Conservation (phyloP, 2,113 vertebrate species). For the Epinephelus cyanopodus region DNA sequence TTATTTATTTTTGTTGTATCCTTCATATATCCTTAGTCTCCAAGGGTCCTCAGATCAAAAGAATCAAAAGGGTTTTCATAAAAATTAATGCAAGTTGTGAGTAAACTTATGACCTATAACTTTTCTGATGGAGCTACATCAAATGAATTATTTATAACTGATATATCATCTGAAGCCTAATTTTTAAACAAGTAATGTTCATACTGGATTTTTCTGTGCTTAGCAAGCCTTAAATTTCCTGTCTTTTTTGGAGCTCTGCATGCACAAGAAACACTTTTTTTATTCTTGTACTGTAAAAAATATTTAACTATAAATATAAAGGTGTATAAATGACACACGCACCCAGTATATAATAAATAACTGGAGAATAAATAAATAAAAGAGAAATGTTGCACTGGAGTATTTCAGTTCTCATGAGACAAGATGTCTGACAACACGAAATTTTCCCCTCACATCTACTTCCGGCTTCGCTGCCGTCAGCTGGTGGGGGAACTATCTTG, state of each 20-base stretch:
- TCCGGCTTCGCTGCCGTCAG: constrained; percentile 32
- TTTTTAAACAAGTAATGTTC: too few species aligned
- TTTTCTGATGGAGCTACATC: too few species aligned
- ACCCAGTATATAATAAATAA: background rate
- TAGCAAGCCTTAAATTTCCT: background rate
- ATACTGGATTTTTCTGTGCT: background rate
- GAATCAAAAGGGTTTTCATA: too few species aligned
- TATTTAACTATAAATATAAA: background rate
- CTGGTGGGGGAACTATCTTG: constrained; percentile 43
- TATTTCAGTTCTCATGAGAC: background rate
- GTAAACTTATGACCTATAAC: too few species aligned
- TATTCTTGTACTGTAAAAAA: background rate
- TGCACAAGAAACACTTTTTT: background rate
- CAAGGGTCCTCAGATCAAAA: too few species aligned
- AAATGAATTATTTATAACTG: too few species aligned
- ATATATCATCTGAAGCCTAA: too few species aligned
- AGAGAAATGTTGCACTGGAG: background rate
- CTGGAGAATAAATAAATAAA: background rate
- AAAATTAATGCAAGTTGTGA: too few species aligned
- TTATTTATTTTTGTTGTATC: too few species aligned
- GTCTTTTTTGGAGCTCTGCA: background rate
- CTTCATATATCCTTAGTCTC: too few species aligned
- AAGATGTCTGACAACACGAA: constrained; percentile 24
- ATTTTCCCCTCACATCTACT: background rate
- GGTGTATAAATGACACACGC: background rate